A percentile compares a stretch with the other conserved stretches of the same genome.
These are phyloP conservation scores for Chromobotia macracanthus DNA, from an alignment of 2,797 vertebrate genomes.

Conservation along the genomic window DNA sequence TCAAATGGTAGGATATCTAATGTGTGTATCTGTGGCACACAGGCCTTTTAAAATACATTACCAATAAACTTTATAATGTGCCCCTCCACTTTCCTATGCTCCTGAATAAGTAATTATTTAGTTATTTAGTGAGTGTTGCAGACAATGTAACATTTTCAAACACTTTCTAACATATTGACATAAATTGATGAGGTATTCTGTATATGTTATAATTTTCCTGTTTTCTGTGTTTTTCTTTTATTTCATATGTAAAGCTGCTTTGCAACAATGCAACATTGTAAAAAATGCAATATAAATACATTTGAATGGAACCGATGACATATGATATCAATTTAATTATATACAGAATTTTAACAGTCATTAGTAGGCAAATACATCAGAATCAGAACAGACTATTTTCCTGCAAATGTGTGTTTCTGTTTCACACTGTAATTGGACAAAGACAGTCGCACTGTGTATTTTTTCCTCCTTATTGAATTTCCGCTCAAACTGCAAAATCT, in stretches of 20 bases:
- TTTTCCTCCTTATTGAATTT: conserved; percentile 48
- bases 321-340: conserved; percentile 3
- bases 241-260: too few relatives aligned
- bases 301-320: too few relatives aligned
- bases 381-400: conserved; percentile 9
- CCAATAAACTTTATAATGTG: background rate
- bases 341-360: background rate
- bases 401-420: conserved; percentile 22
- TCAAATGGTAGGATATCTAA: background rate
- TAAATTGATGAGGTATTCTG: background rate
- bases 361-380: conserved; percentile 4
- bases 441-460: conserved; percentile 24
- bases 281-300: too few relatives aligned
- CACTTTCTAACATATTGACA: background rate
- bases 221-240: too few relatives aligned
- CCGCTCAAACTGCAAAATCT: conserved; percentile 37
- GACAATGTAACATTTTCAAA: background rate
- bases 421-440: conserved; percentile 37
- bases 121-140: background rate
- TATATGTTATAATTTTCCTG: too few relatives aligned
- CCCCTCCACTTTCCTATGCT: background rate
- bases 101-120: background rate
- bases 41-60: background rate
- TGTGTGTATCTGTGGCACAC: background rate
- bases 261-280: too few relatives aligned